Conservation (phyloP, 2,113 vertebrate genomes). For the Hystrix cristata region DNA sequence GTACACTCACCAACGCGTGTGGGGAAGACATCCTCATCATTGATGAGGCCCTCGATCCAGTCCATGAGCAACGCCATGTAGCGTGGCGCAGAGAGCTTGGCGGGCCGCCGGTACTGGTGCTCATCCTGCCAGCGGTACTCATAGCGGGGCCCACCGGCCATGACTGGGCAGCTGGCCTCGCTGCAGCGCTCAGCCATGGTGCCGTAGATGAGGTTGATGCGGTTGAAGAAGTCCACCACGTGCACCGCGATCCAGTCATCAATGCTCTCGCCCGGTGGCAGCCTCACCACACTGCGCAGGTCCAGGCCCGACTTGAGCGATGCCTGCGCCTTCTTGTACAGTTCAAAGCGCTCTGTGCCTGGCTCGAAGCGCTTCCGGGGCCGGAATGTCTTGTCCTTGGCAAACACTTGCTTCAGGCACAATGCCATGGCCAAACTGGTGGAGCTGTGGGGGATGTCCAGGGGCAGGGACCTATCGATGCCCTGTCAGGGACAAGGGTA, state of each 20-base stretch:
- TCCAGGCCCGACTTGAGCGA: constrained; percentile 97
- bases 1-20: constrained; percentile 95
- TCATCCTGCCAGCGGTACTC: constrained; percentile 99
- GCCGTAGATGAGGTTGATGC: constrained; percentile 99
- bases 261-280: constrained; percentile 95
- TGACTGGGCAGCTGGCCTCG: constrained; percentile 95
- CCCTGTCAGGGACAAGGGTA: constrained; percentile 1
- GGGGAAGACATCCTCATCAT: constrained; percentile 97
- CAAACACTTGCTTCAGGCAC: constrained; percentile 98
- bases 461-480: constrained; percentile 18
- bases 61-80: constrained; percentile 99
- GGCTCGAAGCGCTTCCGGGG: constrained; percentile 97
- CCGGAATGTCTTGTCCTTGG: constrained; percentile 98
- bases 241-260: constrained; percentile 98
- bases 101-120: constrained; percentile 94
- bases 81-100: constrained; percentile 95
- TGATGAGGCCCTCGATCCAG: constrained; percentile 98
- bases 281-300: constrained; percentile 95
- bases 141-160: constrained; percentile 96
- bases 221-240: constrained; percentile 99
- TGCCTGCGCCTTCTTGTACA: constrained; percentile 98
- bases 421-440: constrained; percentile 90
- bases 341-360: constrained; percentile 96
- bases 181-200: constrained; percentile 98
- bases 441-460: not conserved